Percentiles rank a stretch among this genome's conserved stretches.
Evolutionary conservation across 2,888 invertebrate species (phyloP).

Genomic region (Diogma glabrata): DNA sequence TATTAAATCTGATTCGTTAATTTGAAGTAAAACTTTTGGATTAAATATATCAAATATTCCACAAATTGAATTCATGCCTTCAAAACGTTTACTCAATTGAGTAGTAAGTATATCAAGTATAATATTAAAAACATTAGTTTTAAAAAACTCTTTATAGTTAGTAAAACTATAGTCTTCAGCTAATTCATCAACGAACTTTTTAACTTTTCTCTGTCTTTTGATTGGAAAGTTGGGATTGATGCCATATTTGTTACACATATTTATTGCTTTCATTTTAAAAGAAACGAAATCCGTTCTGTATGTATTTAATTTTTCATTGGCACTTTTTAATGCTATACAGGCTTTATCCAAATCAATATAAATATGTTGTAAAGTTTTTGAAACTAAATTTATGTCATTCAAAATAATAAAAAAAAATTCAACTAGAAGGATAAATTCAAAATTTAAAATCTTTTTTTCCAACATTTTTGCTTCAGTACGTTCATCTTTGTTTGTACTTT

Average conservation of each 20-base stretch:
- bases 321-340: conserved; percentile 4
- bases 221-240: too few species aligned
- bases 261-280: conserved; percentile 4
- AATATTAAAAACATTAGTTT: too few species aligned
- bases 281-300: conserved; percentile 7
- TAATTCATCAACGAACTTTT: too few species aligned
- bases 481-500: not conserved
- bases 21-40: too few species aligned
- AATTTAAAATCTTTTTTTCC: not conserved
- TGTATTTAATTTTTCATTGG: conserved; percentile 5
- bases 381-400: not conserved
- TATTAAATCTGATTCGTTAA: too few species aligned
- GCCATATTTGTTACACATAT: not conserved
- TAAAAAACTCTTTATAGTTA: too few species aligned
- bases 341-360: not conserved
- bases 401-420: not conserved
- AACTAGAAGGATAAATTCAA: not conserved
- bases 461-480: not conserved
- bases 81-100: too few species aligned
- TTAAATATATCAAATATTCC: too few species aligned
- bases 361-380: not conserved
- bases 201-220: too few species aligned
- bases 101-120: too few species aligned
- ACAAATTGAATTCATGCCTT: too few species aligned
- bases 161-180: too few species aligned